A percentile compares a stretch with the other conserved stretches of the same genome.
phyloP scores from a whole-genome alignment of 1,140 invertebrate species.

The Musca domestica region DNA sequence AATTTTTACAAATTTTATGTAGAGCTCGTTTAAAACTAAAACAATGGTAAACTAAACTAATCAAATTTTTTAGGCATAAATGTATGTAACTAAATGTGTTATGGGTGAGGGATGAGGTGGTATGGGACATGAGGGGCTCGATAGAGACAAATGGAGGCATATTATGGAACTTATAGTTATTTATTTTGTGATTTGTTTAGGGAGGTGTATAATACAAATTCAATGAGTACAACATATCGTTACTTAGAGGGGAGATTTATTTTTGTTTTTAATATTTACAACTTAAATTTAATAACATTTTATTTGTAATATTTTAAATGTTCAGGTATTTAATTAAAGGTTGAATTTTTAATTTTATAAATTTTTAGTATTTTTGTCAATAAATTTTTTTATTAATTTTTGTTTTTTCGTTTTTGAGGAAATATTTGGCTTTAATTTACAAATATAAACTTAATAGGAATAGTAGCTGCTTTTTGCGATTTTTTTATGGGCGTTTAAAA shows the following conservation, averaged over 20 bases:
- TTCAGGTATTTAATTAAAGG: conserved; percentile 22
- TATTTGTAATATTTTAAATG: conserved; percentile 9
- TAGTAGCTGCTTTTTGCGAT: not conserved
- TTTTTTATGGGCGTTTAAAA: not conserved
- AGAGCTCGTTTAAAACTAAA: too few species aligned
- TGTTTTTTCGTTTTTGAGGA: conserved; percentile 23
- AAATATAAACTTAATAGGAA: conserved; percentile 17
- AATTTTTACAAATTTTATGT: too few species aligned
- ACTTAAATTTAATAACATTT: conserved; percentile 12
- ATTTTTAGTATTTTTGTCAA: not conserved
- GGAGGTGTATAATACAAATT: not conserved
- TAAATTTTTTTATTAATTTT: conserved; percentile 6
- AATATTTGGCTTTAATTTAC: conserved; percentile 34
- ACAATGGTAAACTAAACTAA: too few species aligned
- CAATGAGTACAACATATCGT: not conserved
- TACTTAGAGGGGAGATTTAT: too few species aligned
- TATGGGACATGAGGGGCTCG: too few species aligned
- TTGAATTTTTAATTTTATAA: conserved; percentile 24
- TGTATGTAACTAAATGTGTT: too few species aligned
- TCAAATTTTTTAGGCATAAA: too few species aligned
- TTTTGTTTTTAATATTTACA: conserved; percentile 1
- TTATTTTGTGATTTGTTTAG: not conserved
- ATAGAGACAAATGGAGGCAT: too few species aligned
- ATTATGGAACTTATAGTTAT: not conserved
- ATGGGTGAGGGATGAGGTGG: too few species aligned